Evolutionary conservation across 2,113 vertebrate genomes (phyloP).

Genomic region (Gyps fulvus): DNA sequence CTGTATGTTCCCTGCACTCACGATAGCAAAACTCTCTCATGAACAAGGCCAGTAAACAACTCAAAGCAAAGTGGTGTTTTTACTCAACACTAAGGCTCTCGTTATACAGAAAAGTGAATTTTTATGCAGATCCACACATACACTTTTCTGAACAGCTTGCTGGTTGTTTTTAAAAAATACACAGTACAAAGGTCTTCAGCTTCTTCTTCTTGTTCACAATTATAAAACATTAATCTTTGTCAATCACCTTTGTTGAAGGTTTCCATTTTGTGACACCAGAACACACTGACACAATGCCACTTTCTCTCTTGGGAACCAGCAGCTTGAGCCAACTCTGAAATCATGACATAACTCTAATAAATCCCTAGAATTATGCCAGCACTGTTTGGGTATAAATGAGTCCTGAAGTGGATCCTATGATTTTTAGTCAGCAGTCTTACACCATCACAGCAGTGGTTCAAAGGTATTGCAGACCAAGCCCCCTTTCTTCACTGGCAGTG

Average conservation of each 20-base stretch:
- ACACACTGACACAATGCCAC: background rate
- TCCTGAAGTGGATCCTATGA: background rate
- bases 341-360: background rate
- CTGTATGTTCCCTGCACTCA: background rate
- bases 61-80: background rate
- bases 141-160: background rate
- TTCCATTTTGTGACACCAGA: background rate
- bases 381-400: background rate
- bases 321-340: background rate
- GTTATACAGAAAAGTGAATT: background rate
- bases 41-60: background rate
- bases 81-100: background rate
- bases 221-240: background rate
- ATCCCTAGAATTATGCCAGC: background rate
- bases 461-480: background rate
- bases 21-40: accelerated
- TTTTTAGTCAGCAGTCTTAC: background rate
- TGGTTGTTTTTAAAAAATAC: background rate
- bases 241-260: background rate
- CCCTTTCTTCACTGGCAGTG: background rate
- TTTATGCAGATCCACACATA: background rate
- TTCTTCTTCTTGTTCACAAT: background rate
- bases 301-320: background rate
- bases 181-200: background rate
- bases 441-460: background rate